phyloP scores from a whole-genome alignment of 2,888 invertebrate genomes.

The Erebia epiphron region DNA sequence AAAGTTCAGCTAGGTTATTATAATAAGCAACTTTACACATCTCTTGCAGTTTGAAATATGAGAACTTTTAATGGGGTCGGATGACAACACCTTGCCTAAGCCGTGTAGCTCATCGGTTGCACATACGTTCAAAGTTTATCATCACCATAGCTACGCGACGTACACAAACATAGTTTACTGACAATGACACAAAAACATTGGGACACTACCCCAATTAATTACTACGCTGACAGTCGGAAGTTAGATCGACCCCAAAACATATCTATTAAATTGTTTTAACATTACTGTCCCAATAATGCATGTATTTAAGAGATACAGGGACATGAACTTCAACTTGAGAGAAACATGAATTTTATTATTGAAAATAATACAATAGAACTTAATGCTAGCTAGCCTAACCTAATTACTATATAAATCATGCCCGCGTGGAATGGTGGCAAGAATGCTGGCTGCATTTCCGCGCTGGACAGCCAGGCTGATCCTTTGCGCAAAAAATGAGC shows the following conservation, averaged over 20 bases:
- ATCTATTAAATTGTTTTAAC: not conserved
- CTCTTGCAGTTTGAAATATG: not conserved
- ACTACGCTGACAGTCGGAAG: slow-evolving; percentile 21
- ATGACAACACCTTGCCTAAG: not conserved
- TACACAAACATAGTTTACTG: slow-evolving; percentile 59
- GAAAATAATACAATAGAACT: no score
- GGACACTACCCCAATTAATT: slow-evolving; percentile 37
- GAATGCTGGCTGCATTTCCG: no score
- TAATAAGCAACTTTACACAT: no score
- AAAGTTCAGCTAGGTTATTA: no score
- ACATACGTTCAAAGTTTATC: slow-evolving; percentile 31
- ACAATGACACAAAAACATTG: slow-evolving; percentile 48
- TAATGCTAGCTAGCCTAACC: no score
- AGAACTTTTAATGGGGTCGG: not conserved
- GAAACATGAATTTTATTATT: no score
- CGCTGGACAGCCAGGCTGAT: no score
- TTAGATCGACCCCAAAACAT: slow-evolving; percentile 15
- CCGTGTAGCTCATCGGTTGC: not conserved
- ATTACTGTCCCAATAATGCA: not conserved
- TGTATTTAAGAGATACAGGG: no score
- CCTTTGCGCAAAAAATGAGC: no score
- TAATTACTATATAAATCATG: no score
- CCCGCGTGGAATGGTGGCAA: no score
- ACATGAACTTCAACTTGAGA: no score
- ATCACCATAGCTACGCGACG: slow-evolving; percentile 42